Conservation (phyloP, 2,113 vertebrate species). For the Electrona antarctica region DNA sequence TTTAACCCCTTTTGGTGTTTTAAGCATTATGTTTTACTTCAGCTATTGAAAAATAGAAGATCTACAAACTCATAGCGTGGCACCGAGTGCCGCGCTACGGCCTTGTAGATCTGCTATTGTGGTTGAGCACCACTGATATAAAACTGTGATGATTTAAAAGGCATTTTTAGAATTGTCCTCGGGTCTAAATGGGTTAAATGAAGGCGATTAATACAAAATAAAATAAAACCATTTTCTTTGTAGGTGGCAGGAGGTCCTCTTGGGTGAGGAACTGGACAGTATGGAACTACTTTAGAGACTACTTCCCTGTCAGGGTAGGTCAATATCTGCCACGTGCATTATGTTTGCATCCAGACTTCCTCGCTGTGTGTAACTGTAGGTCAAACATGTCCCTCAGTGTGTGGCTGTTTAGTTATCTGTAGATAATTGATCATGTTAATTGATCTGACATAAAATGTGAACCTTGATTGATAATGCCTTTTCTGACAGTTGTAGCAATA, state of each 20-base stretch:
- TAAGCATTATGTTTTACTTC: too few relatives aligned
- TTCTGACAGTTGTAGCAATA: too few relatives aligned
- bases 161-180: too few relatives aligned
- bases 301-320: conserved; percentile 92
- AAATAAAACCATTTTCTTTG: neutral
- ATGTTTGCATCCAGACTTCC: neutral
- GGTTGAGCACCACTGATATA: too few relatives aligned
- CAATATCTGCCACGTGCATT: conserved; percentile 40
- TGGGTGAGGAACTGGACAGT: conserved; percentile 96
- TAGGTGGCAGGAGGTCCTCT: conserved; percentile 91
- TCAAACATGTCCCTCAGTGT: neutral
- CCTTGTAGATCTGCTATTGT: too few relatives aligned
- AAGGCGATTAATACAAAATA: too few relatives aligned
- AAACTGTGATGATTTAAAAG: neutral
- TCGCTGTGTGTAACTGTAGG: neutral
- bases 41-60: too few relatives aligned
- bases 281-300: conserved; percentile 96
- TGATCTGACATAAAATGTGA: neutral
- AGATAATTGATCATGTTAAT: too few relatives aligned
- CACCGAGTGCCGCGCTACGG: too few relatives aligned
- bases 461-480: neutral
- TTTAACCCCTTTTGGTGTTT: neutral
- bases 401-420: neutral
- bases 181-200: too few relatives aligned
- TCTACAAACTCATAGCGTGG: too few relatives aligned